phyloP scores from a whole-genome alignment of 1,140 invertebrate species.

The Drosophila sulfurigaster region DNA sequence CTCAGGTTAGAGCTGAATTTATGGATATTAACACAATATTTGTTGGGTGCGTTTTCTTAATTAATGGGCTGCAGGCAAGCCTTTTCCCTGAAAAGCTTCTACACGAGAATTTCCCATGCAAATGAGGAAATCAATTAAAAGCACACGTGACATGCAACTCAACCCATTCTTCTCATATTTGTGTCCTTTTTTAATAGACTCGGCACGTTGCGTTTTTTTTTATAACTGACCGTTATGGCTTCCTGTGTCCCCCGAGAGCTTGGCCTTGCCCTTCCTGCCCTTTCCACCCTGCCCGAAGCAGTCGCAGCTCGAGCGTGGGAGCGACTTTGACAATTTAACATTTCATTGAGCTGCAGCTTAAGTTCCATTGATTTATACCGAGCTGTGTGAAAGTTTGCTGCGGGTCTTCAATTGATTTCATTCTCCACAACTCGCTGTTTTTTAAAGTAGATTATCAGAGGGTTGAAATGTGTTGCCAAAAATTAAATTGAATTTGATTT shows the following conservation, averaged over 20 bases:
- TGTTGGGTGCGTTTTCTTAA: conserved; percentile 56
- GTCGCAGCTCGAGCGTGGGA: conserved; percentile 56
- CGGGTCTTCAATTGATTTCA: conserved; percentile 73
- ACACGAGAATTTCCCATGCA: conserved; percentile 63
- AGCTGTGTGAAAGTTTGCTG: conserved; percentile 55
- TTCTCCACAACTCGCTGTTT: neutral
- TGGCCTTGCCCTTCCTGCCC: conserved; percentile 64
- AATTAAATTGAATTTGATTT: conserved; percentile 73
- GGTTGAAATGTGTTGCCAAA: conserved; percentile 39
- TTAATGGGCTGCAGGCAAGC: conserved; percentile 51
- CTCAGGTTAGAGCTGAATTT: conserved; percentile 51
- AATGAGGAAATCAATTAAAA: conserved; percentile 73
- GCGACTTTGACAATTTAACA: conserved; percentile 30
- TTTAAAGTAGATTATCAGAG: conserved; percentile 46
- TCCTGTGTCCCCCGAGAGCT: conserved; percentile 67
- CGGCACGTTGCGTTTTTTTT: conserved; percentile 35
- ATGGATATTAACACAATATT: conserved; percentile 79
- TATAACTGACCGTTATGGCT: conserved; percentile 53
- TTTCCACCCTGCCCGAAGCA: neutral
- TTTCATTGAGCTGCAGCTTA: conserved; percentile 38
- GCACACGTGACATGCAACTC: conserved; percentile 68
- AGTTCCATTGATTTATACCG: conserved; percentile 70
- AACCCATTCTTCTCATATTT: conserved; percentile 50
- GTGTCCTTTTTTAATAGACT: conserved; percentile 44
- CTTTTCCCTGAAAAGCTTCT: conserved; percentile 52